Evolutionary conservation across 2,797 vertebrate species (phyloP).

Genomic region (Molossus alvarezi): DNA sequence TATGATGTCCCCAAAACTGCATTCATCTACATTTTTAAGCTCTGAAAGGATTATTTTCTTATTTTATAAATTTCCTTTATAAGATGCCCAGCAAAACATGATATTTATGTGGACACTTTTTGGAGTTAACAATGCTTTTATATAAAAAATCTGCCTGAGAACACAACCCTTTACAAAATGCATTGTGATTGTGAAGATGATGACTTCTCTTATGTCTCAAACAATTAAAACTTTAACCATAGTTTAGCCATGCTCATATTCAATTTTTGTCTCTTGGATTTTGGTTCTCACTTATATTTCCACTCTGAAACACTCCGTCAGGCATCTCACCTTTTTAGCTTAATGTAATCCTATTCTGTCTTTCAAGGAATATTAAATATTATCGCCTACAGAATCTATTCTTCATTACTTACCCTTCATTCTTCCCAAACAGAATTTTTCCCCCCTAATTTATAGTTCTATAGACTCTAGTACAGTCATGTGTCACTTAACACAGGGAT

Average conservation of each 20-base stretch:
- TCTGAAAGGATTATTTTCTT: slow-evolving; percentile 41
- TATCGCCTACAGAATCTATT: background rate
- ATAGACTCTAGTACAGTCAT: background rate
- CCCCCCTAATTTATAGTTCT: background rate
- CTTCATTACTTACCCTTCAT: background rate
- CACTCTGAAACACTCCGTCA: background rate
- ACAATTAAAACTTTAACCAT: background rate
- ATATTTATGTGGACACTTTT: background rate
- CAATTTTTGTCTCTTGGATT: background rate
- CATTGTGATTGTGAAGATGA: background rate
- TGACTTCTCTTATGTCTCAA: background rate
- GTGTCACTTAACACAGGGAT: background rate
- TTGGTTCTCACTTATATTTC: background rate
- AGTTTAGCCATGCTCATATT: background rate
- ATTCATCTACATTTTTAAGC: slow-evolving; percentile 34
- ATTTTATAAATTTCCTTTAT: slow-evolving; percentile 56
- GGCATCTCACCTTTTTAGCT: slow-evolving; percentile 6
- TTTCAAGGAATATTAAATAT: background rate
- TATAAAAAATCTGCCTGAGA: background rate
- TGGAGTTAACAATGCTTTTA: background rate
- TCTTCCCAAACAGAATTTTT: background rate
- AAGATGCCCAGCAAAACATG: background rate
- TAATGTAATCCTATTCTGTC: slow-evolving; percentile 28
- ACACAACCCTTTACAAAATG: background rate
- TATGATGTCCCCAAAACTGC: background rate